These are phyloP conservation scores for Orientallactaga bullata DNA, from an alignment of 2,113 vertebrate genomes.

Conservation along the genomic window DNA sequence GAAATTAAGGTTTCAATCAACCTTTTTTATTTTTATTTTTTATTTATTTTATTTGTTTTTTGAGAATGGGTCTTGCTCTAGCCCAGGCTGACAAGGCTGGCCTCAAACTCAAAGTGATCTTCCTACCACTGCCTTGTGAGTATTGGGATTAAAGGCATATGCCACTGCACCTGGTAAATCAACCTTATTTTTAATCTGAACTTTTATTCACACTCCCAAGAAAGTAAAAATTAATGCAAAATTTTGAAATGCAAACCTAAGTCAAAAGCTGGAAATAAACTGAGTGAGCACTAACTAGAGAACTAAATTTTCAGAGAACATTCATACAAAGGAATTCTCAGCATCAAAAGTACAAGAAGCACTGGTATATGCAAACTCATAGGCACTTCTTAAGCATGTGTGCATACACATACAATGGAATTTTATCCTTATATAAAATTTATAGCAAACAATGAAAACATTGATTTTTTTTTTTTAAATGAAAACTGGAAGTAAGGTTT, in stretches of 20 bases:
- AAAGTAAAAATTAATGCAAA: conserved; percentile 4
- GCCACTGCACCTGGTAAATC: neutral
- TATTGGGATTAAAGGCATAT: too few relatives aligned
- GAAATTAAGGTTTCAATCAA: neutral
- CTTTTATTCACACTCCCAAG: conserved; percentile 26
- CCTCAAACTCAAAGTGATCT: too few relatives aligned
- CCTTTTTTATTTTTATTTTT: neutral
- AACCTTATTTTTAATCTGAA: conserved; percentile 2
- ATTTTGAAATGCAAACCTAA: neutral
- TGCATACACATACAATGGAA: neutral
- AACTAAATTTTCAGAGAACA: neutral
- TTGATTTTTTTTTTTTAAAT: neutral
- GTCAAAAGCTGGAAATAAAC: neutral
- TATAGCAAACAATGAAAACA: neutral
- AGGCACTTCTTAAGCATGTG: too few relatives aligned
- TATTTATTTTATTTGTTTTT: too few relatives aligned
- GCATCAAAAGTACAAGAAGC: neutral
- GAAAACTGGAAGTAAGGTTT: neutral
- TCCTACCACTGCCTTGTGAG: too few relatives aligned
- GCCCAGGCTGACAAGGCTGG: too few relatives aligned
- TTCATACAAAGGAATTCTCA: neutral
- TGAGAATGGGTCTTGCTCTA: too few relatives aligned
- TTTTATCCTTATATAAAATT: neutral
- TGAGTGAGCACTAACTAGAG: neutral
- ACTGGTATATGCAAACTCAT: neutral